Evolutionary conservation across 2,888 invertebrate genomes (phyloP).

Genomic region (Conchocele bisecta): DNA sequence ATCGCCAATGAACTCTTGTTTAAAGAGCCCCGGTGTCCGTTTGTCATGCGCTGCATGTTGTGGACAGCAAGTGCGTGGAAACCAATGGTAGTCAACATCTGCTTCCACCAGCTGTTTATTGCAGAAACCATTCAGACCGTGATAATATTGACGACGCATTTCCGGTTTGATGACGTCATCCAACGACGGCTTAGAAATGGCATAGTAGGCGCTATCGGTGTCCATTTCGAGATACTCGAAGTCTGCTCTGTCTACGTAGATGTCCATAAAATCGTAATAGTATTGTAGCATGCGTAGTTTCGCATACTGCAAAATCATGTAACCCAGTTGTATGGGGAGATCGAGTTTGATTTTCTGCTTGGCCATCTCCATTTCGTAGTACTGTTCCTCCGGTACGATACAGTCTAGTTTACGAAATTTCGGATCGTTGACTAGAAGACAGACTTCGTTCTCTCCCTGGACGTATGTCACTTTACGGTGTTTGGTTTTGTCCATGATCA

Average conservation of each 20-base stretch:
- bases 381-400: background rate
- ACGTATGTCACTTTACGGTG: constrained; percentile 2
- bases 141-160: background rate
- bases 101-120: background rate
- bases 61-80: background rate
- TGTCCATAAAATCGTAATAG: constrained; percentile 52
- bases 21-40: background rate
- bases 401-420: constrained; percentile 1
- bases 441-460: background rate
- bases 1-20: background rate
- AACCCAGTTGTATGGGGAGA: constrained; percentile 52
- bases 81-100: background rate
- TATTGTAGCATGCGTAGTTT: constrained; percentile 56
- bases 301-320: constrained; percentile 57
- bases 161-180: constrained; percentile 9
- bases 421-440: constrained; percentile 8
- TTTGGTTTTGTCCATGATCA: background rate
- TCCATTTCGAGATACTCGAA: constrained; percentile 52
- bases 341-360: constrained; percentile 32
- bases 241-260: constrained; percentile 29
- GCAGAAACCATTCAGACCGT: background rate
- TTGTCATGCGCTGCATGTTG: background rate
- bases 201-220: constrained; percentile 44
- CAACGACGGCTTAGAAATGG: background rate
- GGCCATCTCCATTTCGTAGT: constrained; percentile 18